Evolutionary conservation across 2,113 vertebrate species (phyloP).

Genomic region (Poeciliopsis turrubarensis): DNA sequence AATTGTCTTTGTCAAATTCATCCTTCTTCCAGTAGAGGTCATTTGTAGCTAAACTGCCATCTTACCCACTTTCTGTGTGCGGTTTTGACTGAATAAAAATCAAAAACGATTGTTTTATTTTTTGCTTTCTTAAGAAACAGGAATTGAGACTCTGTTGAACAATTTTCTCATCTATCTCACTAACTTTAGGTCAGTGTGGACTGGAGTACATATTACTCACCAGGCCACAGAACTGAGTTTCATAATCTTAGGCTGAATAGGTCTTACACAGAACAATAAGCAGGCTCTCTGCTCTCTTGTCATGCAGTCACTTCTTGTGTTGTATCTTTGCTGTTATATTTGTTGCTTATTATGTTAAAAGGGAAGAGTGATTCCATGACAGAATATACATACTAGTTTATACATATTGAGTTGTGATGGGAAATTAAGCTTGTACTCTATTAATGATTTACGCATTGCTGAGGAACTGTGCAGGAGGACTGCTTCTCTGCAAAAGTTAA

Average conservation of each 20-base stretch:
- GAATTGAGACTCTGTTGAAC: neutral
- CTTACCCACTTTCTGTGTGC: neutral
- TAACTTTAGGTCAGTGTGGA: neutral
- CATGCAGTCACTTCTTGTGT: neutral
- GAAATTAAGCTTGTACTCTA: neutral
- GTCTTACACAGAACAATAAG: slow-evolving; percentile 2
- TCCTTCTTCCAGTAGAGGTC: no score
- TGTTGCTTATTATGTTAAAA: neutral
- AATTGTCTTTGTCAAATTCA: no score
- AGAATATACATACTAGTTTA: neutral
- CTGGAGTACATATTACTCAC: neutral
- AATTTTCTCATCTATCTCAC: neutral
- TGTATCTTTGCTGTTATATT: neutral
- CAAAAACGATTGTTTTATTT: no score
- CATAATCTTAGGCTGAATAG: neutral
- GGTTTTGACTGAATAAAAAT: neutral
- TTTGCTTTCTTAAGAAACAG: no score
- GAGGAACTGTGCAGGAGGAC: neutral
- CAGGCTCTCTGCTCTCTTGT: neutral
- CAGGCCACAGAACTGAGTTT: neutral
- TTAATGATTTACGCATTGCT: neutral
- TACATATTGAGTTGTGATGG: neutral
- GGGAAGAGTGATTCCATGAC: neutral
- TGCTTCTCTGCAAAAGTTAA: slow-evolving; percentile 11
- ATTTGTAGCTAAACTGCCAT: neutral